Conservation (phyloP, 2,113 vertebrate genomes). For the Pungitius pungitius region DNA sequence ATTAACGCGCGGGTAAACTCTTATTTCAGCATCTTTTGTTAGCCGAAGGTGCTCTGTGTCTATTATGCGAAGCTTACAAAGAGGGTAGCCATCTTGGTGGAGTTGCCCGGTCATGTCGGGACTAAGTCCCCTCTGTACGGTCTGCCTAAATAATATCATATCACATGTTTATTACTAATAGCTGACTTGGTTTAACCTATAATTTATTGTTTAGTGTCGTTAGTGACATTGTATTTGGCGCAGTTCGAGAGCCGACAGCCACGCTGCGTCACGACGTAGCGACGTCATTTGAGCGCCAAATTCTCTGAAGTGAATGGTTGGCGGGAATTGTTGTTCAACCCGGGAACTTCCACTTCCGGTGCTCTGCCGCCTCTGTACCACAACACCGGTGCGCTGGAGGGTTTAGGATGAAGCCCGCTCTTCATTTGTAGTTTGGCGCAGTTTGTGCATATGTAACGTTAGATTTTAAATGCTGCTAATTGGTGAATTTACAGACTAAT, state of each 20-base stretch:
- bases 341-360: slow-evolving; percentile 65
- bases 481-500: too few species aligned
- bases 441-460: too few species aligned
- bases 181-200: accelerated
- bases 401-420: too few species aligned
- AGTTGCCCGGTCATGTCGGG: slow-evolving; percentile 60
- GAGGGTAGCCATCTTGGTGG: slow-evolving; percentile 63
- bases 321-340: slow-evolving; percentile 72
- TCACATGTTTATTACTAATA: accelerated
- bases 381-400: background rate
- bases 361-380: background rate
- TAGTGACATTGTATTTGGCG: background rate
- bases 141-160: accelerated
- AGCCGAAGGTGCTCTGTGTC: accelerated
- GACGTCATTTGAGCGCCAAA: slow-evolving; percentile 75
- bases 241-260: too few species aligned
- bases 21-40: accelerated
- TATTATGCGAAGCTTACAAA: background rate
- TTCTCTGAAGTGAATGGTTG: slow-evolving; percentile 35
- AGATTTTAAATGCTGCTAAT: too few species aligned
- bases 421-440: too few species aligned
- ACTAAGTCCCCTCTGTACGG: background rate
- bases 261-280: too few species aligned
- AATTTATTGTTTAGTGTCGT: background rate
- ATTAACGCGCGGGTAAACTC: accelerated